Conservation (phyloP, 2,113 vertebrate genomes). For the Campylomormyrus numenius region DNA sequence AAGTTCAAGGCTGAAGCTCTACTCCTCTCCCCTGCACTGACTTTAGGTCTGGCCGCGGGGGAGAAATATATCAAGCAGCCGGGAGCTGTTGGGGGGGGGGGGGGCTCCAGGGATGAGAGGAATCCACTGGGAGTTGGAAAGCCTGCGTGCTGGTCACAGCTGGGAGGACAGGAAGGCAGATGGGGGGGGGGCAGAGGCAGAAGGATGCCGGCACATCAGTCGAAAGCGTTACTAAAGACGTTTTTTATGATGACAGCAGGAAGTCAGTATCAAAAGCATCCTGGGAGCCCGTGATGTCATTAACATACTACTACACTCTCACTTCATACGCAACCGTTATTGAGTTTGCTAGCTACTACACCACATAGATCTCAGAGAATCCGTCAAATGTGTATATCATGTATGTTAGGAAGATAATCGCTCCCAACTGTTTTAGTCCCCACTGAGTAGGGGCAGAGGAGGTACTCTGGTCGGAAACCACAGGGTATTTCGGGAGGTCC, state of each 20-base stretch:
- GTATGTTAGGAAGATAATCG: neutral
- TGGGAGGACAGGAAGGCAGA: neutral
- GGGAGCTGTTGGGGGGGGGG: neutral
- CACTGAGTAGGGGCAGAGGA: neutral
- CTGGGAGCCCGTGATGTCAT: neutral
- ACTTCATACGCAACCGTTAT: neutral
- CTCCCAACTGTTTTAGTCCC: neutral
- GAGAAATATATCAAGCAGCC: neutral
- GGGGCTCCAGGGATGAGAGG: neutral
- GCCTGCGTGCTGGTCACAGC: neutral
- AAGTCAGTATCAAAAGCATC: neutral
- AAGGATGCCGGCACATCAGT: neutral
- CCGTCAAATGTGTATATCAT: neutral
- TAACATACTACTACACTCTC: neutral
- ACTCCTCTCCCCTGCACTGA: neutral
- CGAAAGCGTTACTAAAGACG: neutral
- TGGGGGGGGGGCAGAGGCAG: neutral
- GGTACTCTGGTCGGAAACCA: conserved; percentile 8
- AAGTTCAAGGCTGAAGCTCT: neutral
- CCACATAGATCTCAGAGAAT: neutral
- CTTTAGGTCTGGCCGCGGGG: neutral
- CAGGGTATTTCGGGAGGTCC: conserved; percentile 38
- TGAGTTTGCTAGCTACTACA: neutral
- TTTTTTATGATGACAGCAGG: conserved; percentile 14
- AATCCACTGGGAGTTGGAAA: neutral